Evolutionary conservation across 1,140 invertebrate species (phyloP).

Genomic region (Penaeus indicus): DNA sequence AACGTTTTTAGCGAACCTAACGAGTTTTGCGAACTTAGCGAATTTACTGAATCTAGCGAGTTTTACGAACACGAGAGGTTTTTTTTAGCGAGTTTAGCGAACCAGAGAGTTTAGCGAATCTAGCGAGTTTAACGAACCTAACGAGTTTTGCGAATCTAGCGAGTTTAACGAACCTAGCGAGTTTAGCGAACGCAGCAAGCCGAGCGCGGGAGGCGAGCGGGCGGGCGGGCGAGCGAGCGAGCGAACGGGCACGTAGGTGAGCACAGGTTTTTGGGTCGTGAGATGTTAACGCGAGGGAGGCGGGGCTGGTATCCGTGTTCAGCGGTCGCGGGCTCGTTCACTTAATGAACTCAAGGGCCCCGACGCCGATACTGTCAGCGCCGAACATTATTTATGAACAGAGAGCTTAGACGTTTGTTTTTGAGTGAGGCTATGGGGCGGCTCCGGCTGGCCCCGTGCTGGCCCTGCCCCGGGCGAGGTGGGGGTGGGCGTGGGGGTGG

Average conservation of each 20-base stretch:
- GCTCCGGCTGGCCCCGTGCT: neutral
- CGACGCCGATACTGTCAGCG: slow-evolving; percentile 43
- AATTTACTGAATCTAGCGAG: too few species aligned
- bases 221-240: neutral
- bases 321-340: slow-evolving; percentile 27
- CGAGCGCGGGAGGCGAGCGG: neutral
- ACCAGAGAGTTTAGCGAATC: too few species aligned
- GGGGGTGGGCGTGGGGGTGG: neutral
- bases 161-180: too few species aligned
- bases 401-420: slow-evolving; percentile 21
- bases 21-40: too few species aligned
- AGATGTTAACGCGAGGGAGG: slow-evolving; percentile 45
- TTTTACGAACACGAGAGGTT: too few species aligned
- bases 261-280: neutral
- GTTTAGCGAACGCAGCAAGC: too few species aligned
- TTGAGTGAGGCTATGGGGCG: neutral
- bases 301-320: slow-evolving; percentile 41
- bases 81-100: too few species aligned
- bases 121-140: too few species aligned
- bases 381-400: slow-evolving; percentile 43
- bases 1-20: too few species aligned
- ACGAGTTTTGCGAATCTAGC: too few species aligned
- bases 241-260: slow-evolving; percentile 11
- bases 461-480: neutral
- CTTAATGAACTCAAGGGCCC: slow-evolving; percentile 50